Conservation (phyloP, 2,888 invertebrate genomes). For the Dryadula phaetusa region DNA sequence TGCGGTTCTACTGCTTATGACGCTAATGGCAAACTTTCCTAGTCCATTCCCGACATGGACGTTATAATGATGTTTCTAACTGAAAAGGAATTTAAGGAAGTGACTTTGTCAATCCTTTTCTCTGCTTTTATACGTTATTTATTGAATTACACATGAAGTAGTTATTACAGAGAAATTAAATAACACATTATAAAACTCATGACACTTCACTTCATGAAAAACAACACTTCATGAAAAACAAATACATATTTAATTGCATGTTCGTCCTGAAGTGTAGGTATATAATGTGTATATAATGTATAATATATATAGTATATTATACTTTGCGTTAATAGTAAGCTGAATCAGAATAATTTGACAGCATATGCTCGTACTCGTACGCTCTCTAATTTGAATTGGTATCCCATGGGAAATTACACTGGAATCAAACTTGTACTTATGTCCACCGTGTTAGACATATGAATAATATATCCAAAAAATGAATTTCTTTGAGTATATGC, state of each 20-base stretch:
- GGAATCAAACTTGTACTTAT: slow-evolving; percentile 5
- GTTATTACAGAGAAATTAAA: no score
- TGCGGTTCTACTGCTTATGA: slow-evolving; percentile 43
- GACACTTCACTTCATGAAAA: no score
- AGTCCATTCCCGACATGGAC: slow-evolving; percentile 36
- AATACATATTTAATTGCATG: not conserved
- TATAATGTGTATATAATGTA: no score
- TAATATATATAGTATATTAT: not conserved
- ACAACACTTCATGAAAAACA: not conserved
- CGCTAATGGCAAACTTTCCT: slow-evolving; percentile 41
- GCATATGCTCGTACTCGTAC: not conserved
- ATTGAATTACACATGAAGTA: no score
- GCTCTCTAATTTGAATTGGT: slow-evolving; percentile 18
- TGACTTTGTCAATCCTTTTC: no score
- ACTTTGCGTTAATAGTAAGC: not conserved
- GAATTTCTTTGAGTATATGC: not conserved
- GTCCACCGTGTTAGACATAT: not conserved
- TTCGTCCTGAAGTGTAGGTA: not conserved
- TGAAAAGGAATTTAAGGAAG: no score
- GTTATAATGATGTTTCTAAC: no score
- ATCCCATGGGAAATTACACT: slow-evolving; percentile 39
- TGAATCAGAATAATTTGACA: slow-evolving; percentile 19
- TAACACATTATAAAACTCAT: no score
- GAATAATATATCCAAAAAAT: not conserved
- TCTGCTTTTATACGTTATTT: no score